These are phyloP conservation scores for Seira musarum DNA, from an alignment of 2,888 invertebrate genomes.

Conservation along the genomic window DNA sequence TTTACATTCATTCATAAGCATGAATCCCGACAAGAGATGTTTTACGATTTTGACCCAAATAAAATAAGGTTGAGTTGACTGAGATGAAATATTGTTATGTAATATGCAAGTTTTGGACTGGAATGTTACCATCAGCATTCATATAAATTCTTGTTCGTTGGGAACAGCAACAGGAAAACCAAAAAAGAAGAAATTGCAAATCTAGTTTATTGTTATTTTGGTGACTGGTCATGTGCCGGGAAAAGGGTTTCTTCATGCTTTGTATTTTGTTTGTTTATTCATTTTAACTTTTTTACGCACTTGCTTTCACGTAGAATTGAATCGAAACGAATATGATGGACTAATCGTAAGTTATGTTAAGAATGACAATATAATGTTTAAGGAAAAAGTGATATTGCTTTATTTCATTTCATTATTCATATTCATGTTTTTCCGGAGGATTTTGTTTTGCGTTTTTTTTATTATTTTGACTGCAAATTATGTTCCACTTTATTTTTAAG, in stretches of 20 bases:
- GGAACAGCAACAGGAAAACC: background rate
- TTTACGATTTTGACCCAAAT: too few species aligned
- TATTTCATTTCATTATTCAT: conserved; percentile 17
- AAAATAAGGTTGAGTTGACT: too few species aligned
- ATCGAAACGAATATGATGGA: background rate
- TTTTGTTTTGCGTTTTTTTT: conserved; percentile 23
- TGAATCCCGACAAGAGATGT: too few species aligned
- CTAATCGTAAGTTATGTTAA: too few species aligned
- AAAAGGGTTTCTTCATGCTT: background rate
- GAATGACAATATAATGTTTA: background rate
- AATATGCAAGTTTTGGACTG: background rate
- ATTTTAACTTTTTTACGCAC: background rate
- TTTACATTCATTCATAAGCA: too few species aligned
- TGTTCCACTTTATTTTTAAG: too few species aligned
- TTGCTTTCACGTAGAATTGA: background rate
- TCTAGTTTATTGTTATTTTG: too few species aligned
- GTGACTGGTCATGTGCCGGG: background rate
- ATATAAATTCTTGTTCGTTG: background rate
- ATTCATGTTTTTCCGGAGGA: background rate
- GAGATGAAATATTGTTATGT: too few species aligned
- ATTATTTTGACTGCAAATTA: conserved; percentile 30
- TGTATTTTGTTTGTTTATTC: too few species aligned
- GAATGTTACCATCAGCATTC: conserved; percentile 31
- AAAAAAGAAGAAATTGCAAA: too few species aligned
- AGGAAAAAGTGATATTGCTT: background rate